A percentile compares a stretch with the other conserved stretches of the same genome.
Evolutionary conservation across 2,888 invertebrate species (phyloP).

Genomic region (Hirtodrosophila cameraria): DNA sequence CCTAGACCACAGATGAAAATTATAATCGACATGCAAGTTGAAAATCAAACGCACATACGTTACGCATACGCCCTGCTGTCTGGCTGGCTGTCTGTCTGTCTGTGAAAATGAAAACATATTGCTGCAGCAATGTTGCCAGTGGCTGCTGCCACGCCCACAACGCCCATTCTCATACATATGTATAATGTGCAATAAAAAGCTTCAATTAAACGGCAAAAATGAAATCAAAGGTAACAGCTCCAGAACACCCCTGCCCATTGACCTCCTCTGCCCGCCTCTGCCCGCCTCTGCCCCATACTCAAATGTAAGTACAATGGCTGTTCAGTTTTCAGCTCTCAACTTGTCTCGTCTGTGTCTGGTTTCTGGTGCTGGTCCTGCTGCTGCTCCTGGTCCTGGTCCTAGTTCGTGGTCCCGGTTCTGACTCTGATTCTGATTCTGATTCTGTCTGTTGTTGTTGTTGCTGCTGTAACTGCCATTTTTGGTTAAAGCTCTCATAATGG

Average conservation of each 20-base stretch:
- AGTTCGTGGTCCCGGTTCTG: constrained; percentile 15
- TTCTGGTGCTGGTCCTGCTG: constrained; percentile 24
- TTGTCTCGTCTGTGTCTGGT: constrained; percentile 46
- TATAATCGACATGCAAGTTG: constrained; percentile 73
- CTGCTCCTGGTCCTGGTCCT: constrained; percentile 19
- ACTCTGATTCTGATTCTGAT: constrained; percentile 10
- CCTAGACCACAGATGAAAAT: constrained; percentile 79
- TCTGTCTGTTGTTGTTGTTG: constrained; percentile 30
- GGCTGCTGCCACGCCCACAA: constrained; percentile 14
- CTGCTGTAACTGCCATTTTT: constrained; percentile 42
- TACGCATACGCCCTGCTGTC: constrained; percentile 38
- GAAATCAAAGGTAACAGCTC: constrained; percentile 63
- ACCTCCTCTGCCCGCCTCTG: background rate
- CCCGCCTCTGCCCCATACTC: background rate
- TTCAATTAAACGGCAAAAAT: constrained; percentile 69
- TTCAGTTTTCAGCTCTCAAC: constrained; percentile 20
- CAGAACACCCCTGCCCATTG: background rate
- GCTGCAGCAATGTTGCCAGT: constrained; percentile 16
- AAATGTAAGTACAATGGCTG: constrained; percentile 31
- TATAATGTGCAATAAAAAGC: constrained; percentile 69
- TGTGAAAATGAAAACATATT: constrained; percentile 40
- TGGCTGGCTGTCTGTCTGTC: too few species aligned
- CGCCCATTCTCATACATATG: constrained; percentile 20
- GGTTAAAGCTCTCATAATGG: constrained; percentile 75
- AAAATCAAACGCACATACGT: constrained; percentile 61